Conservation (phyloP, 2,113 vertebrate species). For the Delphinus delphis region DNA sequence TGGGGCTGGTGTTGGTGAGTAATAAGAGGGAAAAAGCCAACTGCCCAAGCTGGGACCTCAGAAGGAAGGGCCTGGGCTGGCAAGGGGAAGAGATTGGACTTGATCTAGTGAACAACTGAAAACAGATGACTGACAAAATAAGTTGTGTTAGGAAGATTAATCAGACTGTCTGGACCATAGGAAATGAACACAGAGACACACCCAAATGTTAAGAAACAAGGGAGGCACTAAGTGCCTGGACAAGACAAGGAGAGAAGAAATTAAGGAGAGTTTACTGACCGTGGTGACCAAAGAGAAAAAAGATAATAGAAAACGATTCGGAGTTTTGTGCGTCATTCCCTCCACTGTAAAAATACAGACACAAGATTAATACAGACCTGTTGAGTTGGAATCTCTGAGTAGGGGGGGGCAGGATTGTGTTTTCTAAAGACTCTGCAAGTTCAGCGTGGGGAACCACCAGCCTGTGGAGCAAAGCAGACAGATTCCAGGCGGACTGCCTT, state of each 20-base stretch:
- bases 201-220: background rate
- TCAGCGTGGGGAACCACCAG: background rate
- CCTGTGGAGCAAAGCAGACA: background rate
- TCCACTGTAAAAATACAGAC: background rate
- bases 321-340: background rate
- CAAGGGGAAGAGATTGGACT: background rate
- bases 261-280: background rate
- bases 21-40: background rate
- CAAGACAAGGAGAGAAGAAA: background rate
- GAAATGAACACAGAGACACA: background rate
- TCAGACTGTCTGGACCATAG: background rate
- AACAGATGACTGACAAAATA: background rate
- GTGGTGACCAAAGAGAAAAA: background rate
- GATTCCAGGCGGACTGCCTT: background rate
- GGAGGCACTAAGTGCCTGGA: background rate
- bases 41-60: background rate
- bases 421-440: background rate
- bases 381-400: background rate
- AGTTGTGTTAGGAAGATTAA: background rate
- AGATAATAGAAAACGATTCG: background rate
- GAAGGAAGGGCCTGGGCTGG: background rate
- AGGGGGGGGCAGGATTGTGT: background rate
- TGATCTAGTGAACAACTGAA: background rate
- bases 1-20: background rate
- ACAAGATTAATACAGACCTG: background rate